Base-by-base conservation (phyloP, 2,888 invertebrate species). In the Drosophila robusta region DNA sequence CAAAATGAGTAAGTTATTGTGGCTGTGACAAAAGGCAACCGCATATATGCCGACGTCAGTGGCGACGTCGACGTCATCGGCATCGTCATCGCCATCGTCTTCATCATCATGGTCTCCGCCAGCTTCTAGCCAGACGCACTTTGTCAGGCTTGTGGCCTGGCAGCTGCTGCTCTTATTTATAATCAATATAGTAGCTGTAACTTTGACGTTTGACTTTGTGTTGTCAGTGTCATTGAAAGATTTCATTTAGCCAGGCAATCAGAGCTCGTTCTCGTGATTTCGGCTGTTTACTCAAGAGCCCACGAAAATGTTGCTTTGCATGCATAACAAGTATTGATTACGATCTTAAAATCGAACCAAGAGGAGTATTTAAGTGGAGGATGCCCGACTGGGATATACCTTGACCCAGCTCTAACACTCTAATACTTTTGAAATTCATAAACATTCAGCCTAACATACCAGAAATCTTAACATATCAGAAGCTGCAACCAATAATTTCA, bases 1-100 rank as follows among this genome's bases (percentile, higher is more conserved):
- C 87, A 86, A 89, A 89, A 86, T 87, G 89, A 78, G 88, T 86
- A 80, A 84, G 88, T 82, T 89, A 81, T 82, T 82, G 87, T 84
- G 85, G 87, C 74, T 75, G 65, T 76, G 70, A 79, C 82, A 83
- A 78, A 76, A 78, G 75, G 85, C 75, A 81, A 78, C 80, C 82
- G 70, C 81, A 90, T 82, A 84, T 65, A 77, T 66, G 78, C 51
- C 65, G 66, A 52, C 64, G 64, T 54, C 58, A 7, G 16, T 41
- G 32, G 32, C 66, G 11, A 16, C 44, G 34, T 24, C 45, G 14
- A 14, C 52, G 50, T 54, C 46, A n/a, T 14, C 50, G 38, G 39
- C 67, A 46, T 51, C 69, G 46, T 24, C 61, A 18, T 51, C 69
- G 46, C 22, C 61, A 18, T 57, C 47, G 46, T 41, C 61, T 52